Evolutionary conservation across 2,888 invertebrate species (phyloP), one percentile per base, ranked within the genome.

Genomic region (Phoenoteleia sp.): DNA sequence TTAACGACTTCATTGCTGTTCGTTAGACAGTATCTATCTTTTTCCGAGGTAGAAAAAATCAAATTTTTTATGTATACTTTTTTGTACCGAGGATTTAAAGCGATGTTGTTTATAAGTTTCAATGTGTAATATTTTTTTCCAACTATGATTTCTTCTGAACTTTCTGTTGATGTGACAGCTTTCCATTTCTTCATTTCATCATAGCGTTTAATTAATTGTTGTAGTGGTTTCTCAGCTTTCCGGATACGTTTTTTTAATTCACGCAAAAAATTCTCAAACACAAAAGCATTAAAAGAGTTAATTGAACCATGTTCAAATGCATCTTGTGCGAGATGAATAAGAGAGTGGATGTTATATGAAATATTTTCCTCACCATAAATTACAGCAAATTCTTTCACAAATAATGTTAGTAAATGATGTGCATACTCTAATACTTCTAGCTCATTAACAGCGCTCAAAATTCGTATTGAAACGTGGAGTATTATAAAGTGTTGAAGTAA

Each of bases 21-120:
- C 45, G 56, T 64, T 0, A 75, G n/a, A 23, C 66, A 75, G 66
- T n/a, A 75, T 11, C 66, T 27, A 56, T 75, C 56, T 33, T 42
- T 75, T 3, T 27, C 39, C 7, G 11, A 4, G n/a, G 27, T 62
- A 6, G 42, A 29, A 29, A 52, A 75, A 15, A 25, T 9, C n/a
- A 75, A 45, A 1, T 25, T 49, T n/a, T 58, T 76, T 6, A 36
- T 36, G 6, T 19, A 36, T 33, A 74, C 27, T 21, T 74, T 62
- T 54, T 62, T 29, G 42, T 64, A 74, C n/a, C 62, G 1, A 27
- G 74, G 74, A 74, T 64, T 62, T 5, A 62, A 13, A 9, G n/a
- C n/a, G n/a, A n/a, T n/a, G n/a, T n/a, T n/a, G n/a, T n/a, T n/a
- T n/a, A n/a, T n/a, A n/a, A n/a, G 23, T 62, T 74, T 62, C n/a